Percentiles rank a stretch among this genome's conserved stretches.
These are phyloP conservation scores for Vicugna pacos DNA, from an alignment of 2,113 vertebrate species.

Conservation along the genomic window DNA sequence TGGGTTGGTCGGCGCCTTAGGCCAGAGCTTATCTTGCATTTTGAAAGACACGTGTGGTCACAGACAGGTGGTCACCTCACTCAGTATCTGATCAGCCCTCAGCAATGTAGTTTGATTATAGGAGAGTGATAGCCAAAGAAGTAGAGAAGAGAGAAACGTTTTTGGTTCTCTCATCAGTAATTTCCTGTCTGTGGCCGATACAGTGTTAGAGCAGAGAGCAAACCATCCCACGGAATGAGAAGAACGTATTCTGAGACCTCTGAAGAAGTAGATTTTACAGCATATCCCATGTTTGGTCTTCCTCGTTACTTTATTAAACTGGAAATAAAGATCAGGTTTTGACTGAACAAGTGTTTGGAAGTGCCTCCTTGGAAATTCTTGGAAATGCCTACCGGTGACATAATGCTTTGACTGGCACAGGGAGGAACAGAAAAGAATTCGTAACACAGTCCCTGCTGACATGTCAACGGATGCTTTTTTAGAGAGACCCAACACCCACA, in stretches of 20 bases:
- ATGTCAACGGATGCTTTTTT: neutral
- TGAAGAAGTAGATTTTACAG: neutral
- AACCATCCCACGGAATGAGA: neutral
- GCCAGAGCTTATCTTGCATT: neutral
- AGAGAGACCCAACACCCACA: neutral
- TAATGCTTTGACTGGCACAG: neutral
- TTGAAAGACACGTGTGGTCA: neutral
- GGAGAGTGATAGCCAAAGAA: neutral
- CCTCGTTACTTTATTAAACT: neutral
- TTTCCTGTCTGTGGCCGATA: neutral
- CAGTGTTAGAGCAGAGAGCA: neutral
- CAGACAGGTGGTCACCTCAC: neutral
- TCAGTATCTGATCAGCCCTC: neutral
- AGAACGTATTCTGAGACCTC: neutral
- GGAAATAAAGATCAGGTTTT: slow-evolving; percentile 51
- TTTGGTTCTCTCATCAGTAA: neutral
- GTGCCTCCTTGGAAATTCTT: neutral
- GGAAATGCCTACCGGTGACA: neutral
- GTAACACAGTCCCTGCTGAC: neutral
- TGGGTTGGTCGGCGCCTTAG: neutral
- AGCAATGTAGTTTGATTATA: neutral
- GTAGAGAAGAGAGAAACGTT: neutral
- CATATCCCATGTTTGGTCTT: neutral
- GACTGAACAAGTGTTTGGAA: neutral
- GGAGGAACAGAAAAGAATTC: neutral